These are phyloP conservation scores for Acanthosepion lycidas DNA, from an alignment of 2,888 invertebrate species.

Conservation along the genomic window DNA sequence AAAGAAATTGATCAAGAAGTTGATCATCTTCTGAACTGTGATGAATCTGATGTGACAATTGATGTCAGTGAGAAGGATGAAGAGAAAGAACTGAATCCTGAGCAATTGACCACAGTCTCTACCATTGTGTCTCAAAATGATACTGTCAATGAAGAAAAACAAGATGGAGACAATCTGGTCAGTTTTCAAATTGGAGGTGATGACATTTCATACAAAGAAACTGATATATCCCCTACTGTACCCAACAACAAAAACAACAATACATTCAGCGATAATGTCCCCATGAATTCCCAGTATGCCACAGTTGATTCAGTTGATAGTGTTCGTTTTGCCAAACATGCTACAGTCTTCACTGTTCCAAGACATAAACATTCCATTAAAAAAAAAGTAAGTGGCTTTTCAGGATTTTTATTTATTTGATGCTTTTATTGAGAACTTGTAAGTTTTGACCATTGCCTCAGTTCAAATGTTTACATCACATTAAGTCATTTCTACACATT, in stretches of 20 bases:
- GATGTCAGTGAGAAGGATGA: background rate
- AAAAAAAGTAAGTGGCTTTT: slow-evolving; percentile 33
- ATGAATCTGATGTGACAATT: background rate
- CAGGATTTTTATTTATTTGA: too few relatives aligned
- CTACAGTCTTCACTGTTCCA: slow-evolving; percentile 38
- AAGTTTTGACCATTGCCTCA: too few relatives aligned
- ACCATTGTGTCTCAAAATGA: background rate
- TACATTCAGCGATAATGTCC: background rate
- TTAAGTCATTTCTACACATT: background rate
- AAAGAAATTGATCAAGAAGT: background rate
- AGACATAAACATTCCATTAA: background rate
- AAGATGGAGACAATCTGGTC: background rate
- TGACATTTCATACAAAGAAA: background rate
- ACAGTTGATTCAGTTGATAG: slow-evolving; percentile 24
- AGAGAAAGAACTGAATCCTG: background rate
- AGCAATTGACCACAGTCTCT: background rate
- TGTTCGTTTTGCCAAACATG: slow-evolving; percentile 37
- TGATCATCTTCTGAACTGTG: background rate
- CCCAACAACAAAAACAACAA: background rate
- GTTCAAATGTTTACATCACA: too few relatives aligned
- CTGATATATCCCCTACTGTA: background rate
- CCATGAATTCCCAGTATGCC: background rate
- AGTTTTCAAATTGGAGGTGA: background rate
- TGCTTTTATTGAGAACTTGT: too few relatives aligned
- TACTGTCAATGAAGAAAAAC: background rate